These are phyloP conservation scores for Clarias macrocephalus DNA, from an alignment of 2,113 vertebrate genomes.

Conservation along the genomic window DNA sequence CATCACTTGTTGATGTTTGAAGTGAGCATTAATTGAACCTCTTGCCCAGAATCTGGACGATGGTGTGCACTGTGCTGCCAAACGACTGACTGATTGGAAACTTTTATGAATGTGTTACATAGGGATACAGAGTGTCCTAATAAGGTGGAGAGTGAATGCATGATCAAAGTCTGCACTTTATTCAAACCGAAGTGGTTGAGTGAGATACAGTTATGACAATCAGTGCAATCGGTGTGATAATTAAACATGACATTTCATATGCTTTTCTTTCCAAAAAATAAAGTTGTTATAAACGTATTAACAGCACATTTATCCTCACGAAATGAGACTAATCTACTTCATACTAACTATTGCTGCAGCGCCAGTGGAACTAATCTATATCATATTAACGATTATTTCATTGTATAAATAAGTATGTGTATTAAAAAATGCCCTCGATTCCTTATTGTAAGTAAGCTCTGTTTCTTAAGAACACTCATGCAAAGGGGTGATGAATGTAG, in stretches of 20 bases:
- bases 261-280: not conserved
- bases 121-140: not conserved
- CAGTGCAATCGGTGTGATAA: not conserved
- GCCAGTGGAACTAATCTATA: not conserved
- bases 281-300: not conserved
- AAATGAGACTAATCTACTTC: not conserved
- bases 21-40: not conserved
- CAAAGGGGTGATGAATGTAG: conserved; percentile 28
- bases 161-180: not conserved
- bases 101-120: not conserved
- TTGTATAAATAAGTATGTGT: conserved; percentile 35
- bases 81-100: not conserved
- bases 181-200: not conserved
- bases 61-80: not conserved
- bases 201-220: not conserved
- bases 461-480: conserved; percentile 34
- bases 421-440: conserved; percentile 38
- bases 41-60: not conserved
- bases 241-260: not conserved
- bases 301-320: not conserved
- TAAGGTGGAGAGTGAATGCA: not conserved
- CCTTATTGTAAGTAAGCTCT: conserved; percentile 48
- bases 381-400: conserved; percentile 32
- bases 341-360: conserved; percentile 27
- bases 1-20: not conserved